Percentiles rank a stretch among this genome's conserved stretches.
Conservation (phyloP, 2,797 vertebrate species). For the Hemibagrus guttatus region DNA sequence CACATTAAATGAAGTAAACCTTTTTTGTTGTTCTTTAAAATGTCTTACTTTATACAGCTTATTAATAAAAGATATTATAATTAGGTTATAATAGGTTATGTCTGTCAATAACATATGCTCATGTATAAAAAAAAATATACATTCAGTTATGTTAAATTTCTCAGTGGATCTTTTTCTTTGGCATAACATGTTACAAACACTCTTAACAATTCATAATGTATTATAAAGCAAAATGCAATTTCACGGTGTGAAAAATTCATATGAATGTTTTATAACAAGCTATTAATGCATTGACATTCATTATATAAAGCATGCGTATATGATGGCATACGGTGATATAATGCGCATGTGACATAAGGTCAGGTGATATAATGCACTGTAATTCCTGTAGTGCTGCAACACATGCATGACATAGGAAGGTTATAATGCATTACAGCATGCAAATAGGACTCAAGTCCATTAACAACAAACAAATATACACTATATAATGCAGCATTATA, state of each 20-base stretch:
- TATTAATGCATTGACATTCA: neutral
- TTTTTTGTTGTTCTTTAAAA: neutral
- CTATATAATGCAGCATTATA: neutral
- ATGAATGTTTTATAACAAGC: neutral
- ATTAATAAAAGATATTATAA: neutral
- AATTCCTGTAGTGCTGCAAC: neutral
- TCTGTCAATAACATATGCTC: neutral
- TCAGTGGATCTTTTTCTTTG: neutral
- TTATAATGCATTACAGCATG: neutral
- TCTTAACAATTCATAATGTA: neutral
- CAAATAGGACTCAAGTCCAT: neutral
- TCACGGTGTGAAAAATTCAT: neutral
- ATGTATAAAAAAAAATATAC: no score
- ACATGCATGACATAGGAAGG: neutral
- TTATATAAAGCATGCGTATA: neutral
- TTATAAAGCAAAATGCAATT: neutral
- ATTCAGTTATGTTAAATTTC: neutral
- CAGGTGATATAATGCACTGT: neutral
- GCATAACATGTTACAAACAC: neutral
- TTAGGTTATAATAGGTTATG: neutral
- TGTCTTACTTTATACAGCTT: neutral
- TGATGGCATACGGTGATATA: no score
- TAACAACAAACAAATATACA: neutral
- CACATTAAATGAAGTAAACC: neutral
- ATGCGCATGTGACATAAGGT: neutral